Evolutionary conservation across 1,140 invertebrate genomes (phyloP), one percentile per base, ranked within the genome.

Genomic region (Brachionus paranguensis): DNA sequence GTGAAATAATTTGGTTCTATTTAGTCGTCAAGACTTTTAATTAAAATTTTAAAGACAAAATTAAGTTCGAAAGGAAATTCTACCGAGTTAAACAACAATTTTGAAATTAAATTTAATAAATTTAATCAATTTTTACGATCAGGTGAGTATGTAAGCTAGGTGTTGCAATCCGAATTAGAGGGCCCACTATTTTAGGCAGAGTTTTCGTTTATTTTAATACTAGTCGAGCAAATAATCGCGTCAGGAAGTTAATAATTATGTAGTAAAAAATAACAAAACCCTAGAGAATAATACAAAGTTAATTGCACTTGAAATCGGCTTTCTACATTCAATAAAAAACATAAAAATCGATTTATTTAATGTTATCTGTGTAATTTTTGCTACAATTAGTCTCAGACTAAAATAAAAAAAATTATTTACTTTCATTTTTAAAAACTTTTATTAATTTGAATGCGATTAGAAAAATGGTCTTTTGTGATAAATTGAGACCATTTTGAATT

Each of bases 241-340:
- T 41, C 65, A 68, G 65, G 65, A 68, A 68, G 65, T 68, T 68
- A 33, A 41, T 33, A 68, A 68, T 68, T 68, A 68, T 68, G 65
- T 33, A 17, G 65, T 41, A 68, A 41, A 68, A 68, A 29, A 29
- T 14, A 41, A 68, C 27, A 68, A 68, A 68, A 41, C 27, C 27
- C 27, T 33, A 68, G 65, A 68, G 65, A 68, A 68, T 33, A 68
- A 68, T 68, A 68, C 65, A 68, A 68, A 68, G 27, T 68, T 68
- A 68, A 68, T 68, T 68, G 65, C 65, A 68, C 65, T 68, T 41
- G 65, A 68, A 68, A 33, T 68, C 12, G 60, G 1, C 47, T 53
- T 53, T 53, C 60, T 27, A 65, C 29, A 68, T 68, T 29, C 14
- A 41, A 68, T 41, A 8, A 68, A 33, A 41, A 68, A 41, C 27